Conservation (phyloP, 53 echinoderm and acorn worm species). For the Patiria pectinifera region DNA sequence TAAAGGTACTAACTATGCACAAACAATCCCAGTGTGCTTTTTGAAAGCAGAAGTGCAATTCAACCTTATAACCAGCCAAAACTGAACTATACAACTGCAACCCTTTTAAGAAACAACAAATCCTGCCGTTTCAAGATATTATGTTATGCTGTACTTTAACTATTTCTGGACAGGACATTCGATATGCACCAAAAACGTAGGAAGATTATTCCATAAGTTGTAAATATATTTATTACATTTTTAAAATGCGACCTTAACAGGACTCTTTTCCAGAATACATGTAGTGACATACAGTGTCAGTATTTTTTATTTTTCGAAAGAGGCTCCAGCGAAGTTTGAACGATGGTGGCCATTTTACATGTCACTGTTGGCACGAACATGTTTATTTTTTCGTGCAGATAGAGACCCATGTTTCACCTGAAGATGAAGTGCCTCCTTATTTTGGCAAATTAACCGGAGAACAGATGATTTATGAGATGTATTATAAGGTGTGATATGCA, state of each 20-base stretch:
- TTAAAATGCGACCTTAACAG: background rate
- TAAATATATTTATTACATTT: background rate
- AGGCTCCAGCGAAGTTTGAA: background rate
- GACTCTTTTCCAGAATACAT: background rate
- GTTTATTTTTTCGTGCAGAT: no score
- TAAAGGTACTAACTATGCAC: constrained; percentile 21
- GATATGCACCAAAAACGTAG: background rate
- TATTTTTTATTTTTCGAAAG: background rate
- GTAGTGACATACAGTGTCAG: background rate
- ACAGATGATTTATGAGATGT: background rate
- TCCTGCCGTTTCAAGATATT: background rate
- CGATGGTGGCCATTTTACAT: background rate
- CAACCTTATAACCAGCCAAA: background rate
- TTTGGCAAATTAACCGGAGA: background rate
- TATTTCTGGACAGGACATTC: background rate
- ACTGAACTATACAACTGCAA: background rate
- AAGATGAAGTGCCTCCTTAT: background rate
- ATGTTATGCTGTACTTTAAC: background rate
- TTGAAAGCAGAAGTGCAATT: background rate
- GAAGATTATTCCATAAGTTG: background rate
- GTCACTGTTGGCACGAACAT: background rate
- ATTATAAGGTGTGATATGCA: constrained; percentile 2
- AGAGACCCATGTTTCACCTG: background rate
- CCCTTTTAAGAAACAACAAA: background rate
- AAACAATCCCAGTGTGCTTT: background rate